phyloP scores from a whole-genome alignment of 2,113 vertebrate genomes.

The Apteryx owenii region DNA sequence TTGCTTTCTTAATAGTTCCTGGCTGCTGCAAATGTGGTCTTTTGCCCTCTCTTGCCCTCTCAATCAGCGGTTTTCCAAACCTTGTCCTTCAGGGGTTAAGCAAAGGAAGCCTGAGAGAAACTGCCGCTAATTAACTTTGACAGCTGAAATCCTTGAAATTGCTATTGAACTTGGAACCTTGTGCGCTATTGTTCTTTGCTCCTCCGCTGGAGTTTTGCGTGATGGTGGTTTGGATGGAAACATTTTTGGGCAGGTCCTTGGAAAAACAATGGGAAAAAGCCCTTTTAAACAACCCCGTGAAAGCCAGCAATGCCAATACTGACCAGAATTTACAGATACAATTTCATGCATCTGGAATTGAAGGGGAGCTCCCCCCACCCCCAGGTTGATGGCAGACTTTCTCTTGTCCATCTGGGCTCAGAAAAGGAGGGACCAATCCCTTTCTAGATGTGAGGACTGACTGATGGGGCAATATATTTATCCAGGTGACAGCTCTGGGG shows the following conservation, averaged over 20 bases:
- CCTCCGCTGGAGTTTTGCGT: conserved; percentile 60
- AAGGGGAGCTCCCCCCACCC: neutral
- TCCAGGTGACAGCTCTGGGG: conserved; percentile 22
- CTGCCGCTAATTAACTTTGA: conserved; percentile 42
- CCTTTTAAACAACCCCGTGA: conserved; percentile 36
- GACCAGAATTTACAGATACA: conserved; percentile 59
- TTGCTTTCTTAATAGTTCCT: neutral
- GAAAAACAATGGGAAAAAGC: conserved; percentile 61
- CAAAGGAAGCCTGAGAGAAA: conserved; percentile 18
- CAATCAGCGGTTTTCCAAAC: neutral
- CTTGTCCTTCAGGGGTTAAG: conserved; percentile 28
- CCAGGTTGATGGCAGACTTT: conserved; percentile 41
- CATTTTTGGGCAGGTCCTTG: conserved; percentile 66
- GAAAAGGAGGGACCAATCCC: conserved; percentile 1
- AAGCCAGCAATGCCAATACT: conserved; percentile 53
- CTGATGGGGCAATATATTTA: conserved; percentile 11
- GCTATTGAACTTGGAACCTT: conserved; percentile 68
- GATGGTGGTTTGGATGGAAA: conserved; percentile 71
- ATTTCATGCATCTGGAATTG: conserved; percentile 64
- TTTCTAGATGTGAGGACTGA: conserved; percentile 9
- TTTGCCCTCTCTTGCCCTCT: neutral
- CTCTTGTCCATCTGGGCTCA: conserved; percentile 13
- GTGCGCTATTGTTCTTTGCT: conserved; percentile 38
- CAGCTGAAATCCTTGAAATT: conserved; percentile 59
- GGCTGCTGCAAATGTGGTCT: neutral